Evolutionary conservation across 30 jellyfish, hydroid and myxozoan genomes (phyloP), one percentile per base, ranked within the genome.

Genomic region (Chrysaora quinquecirrha): DNA sequence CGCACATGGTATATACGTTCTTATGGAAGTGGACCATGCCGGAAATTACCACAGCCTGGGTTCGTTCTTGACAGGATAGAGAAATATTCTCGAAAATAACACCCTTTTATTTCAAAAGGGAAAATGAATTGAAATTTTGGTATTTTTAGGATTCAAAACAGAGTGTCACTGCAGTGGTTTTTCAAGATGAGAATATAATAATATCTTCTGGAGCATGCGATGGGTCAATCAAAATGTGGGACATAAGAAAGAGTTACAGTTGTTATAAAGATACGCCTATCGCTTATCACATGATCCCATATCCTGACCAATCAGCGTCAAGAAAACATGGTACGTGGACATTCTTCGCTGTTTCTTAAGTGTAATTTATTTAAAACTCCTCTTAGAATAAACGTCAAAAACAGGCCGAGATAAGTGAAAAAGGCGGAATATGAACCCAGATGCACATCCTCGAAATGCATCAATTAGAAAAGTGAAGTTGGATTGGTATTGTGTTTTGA

Each of bases 151-250:
- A 95, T 73, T 76, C 97, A 21, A 83, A 87, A 73, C 96, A 84
- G 28, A 95, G 99, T 70, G 99, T 95, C 22, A 95, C 99, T 1
- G 88, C 99, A 6, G 99, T 85, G 27, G 89, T 95, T 14, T 95
- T 95, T 61, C 97, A 88, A 80, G 95, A 89, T 54, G 93, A 76
- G 61, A 84, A 83, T 43, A 77, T 80, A 31, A 76, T 95, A 33
- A 81, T 95, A 27, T 87, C 99, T 0, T 77, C 99, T 1, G 99
- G 99, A 6, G 97, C 99, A 3, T 95, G 99, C 76, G 99, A 95
- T 71, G 99, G 99, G 12, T 58, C 95, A 25, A 70, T 95, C 48
- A 95, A 95, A 60, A 75, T 81, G 87, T 95, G 99, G 99, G 99
- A 95, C 56, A 54, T 95, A 22, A 89, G 99, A 21, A 87, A 84